Conservation (phyloP, 64 coral and sea anemone genomes). For the Pocillopora damicornis region DNA sequence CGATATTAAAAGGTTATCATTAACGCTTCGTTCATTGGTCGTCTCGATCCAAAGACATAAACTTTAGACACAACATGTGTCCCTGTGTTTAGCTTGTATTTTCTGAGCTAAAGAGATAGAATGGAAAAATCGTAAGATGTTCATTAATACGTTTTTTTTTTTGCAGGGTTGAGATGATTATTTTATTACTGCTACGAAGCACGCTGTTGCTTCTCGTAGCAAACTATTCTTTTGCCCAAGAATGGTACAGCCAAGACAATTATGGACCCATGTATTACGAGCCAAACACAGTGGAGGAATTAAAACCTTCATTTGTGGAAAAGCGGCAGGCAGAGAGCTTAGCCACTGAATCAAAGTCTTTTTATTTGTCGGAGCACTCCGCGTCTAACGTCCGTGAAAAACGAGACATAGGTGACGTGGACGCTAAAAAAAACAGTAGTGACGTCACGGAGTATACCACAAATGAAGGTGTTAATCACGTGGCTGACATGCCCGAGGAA, state of each 20-base stretch:
- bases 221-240: slow-evolving; percentile 14
- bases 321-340: not conserved
- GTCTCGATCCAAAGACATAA: too few relatives aligned
- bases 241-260: slow-evolving; percentile 29
- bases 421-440: not conserved
- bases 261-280: not conserved
- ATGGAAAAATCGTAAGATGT: not conserved
- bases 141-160: not conserved
- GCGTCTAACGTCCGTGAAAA: not conserved
- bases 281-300: not conserved
- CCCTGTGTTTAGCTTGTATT: not conserved
- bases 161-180: slow-evolving; percentile 13
- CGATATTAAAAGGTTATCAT: too few relatives aligned
- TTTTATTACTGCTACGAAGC: slow-evolving; percentile 1
- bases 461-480: not conserved
- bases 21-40: too few relatives aligned
- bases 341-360: not conserved
- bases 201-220: slow-evolving; percentile 38
- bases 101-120: not conserved
- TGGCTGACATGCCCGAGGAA: not conserved
- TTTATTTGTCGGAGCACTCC: not conserved
- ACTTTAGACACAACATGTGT: too few relatives aligned
- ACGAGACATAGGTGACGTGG: not conserved
- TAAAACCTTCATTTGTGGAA: not conserved
- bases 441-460: not conserved